Evolutionary conservation across 2,888 invertebrate genomes (phyloP), one percentile per base, ranked within the genome.

Genomic region (Eudasyphora cyanicolor): DNA sequence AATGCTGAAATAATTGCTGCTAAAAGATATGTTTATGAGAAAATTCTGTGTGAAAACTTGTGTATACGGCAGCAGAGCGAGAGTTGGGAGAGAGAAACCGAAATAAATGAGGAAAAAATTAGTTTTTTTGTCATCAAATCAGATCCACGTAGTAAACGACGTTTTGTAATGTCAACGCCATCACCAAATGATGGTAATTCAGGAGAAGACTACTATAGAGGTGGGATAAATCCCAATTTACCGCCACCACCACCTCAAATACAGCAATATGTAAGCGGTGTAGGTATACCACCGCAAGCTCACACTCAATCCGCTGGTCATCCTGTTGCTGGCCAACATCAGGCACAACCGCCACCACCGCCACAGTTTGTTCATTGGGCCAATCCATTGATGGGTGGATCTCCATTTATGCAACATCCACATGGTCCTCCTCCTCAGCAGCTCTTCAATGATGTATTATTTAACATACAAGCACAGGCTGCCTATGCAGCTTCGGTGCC

Each of bases 381-480:
- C 14, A 84, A 81, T 74, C 78, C 81, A 1, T 35, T 84, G 19
- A 76, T 84, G 17, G 81, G 84, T 35, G 73, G 76, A n/a, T 45
- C 80, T 10, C 57, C 83, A 10, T 83, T 77, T 64, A 12, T 83
- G 21, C 83, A 79, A 38, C 86, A 38, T 14, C 54, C 29, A 14
- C 82, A 82, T 38, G 73, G 69, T 32, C 57, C 76, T 4, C 75
- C 78, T 4, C 86, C 84, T n/a, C 86, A 84, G 51, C 84, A 83
- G 32, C 89, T 89, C 14, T 90, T 88, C 76, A 90, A 90, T 85
- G 90, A 90, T 82, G 88, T 87, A 73, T 78, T 89, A 0, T 90
- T 87, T 54, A 90, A 90, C 64, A 86, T 89, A 78, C 85, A 89
- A 14, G 89, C 88, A 24, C 83, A 88, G 51, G 87, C 86, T 1